These are phyloP conservation scores for Hycleus phaleratus DNA, from an alignment of 1,140 invertebrate species.

Conservation along the genomic window DNA sequence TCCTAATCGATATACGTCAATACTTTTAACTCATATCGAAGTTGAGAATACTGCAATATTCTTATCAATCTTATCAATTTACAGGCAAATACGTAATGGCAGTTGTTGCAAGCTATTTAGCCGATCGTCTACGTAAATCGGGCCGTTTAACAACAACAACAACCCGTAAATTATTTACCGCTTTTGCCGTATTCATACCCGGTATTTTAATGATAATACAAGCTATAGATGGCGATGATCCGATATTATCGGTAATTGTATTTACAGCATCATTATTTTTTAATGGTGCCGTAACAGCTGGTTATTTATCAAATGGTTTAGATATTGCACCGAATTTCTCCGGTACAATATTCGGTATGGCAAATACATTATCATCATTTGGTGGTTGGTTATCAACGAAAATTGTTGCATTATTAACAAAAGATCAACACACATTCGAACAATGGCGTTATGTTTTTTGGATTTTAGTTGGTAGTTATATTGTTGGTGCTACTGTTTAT, in stretches of 20 bases:
- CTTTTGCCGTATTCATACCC: conserved; percentile 52
- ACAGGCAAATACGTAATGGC: conserved; percentile 76
- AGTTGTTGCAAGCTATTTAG: conserved; percentile 56
- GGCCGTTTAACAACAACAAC: conserved; percentile 60
- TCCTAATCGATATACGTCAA: neutral
- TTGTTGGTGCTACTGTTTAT: conserved; percentile 60
- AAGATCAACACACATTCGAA: conserved; percentile 61
- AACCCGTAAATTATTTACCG: conserved; percentile 60
- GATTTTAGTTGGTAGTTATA: conserved; percentile 66
- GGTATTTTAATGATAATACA: conserved; percentile 62
- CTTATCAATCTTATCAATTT: conserved; percentile 22
- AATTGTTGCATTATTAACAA: conserved; percentile 77
- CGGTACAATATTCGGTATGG: conserved; percentile 83
- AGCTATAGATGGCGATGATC: conserved; percentile 60
- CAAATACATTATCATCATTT: conserved; percentile 81
- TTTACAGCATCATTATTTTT: conserved; percentile 72
- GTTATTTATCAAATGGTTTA: conserved; percentile 79
- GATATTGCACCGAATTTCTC: conserved; percentile 88
- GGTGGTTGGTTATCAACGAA: conserved; percentile 79
- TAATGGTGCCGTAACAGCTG: conserved; percentile 77
- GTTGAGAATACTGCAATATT: conserved; percentile 1
- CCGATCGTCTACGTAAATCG: conserved; percentile 57
- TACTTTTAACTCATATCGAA: neutral
- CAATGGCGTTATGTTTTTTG: conserved; percentile 83
- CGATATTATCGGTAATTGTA: conserved; percentile 60